Evolutionary conservation across 2,113 vertebrate species (phyloP), one percentile per base, ranked within the genome.

Genomic region (Fulica atra): DNA sequence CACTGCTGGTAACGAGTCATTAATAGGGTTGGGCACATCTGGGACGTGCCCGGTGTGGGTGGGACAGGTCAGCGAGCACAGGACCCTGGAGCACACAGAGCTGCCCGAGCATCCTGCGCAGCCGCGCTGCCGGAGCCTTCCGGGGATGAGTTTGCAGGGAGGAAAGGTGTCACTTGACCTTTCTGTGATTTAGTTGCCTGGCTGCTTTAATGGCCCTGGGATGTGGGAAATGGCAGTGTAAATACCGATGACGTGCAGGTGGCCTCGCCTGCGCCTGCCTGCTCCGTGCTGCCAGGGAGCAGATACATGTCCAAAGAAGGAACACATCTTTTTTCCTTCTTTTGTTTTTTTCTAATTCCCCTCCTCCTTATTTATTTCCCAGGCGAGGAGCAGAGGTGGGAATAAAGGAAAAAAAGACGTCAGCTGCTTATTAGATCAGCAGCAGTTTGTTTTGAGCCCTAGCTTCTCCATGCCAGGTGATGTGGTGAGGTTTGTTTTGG

Each of bases 381-480:
- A 73, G 81, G 56, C 81, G 60, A 86, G 50, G 51, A 89, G 56
- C 71, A 92, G 81, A 92, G 71, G 46, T 89, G 56, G 81, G 56
- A 89, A 86, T 73, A 70, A 63, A 93, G 81, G 88, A 33, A 65
- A 69, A 89, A 60, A 82, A 74, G 51, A 35, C 11, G 10, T 92
- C 88, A 91, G 81, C 81, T 59, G 60, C 50, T 64, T 65, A 36
- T 79, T 89, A 89, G 81, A 53, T 96, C 87, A 94, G 85, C 44
- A 71, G 84, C 48, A 71, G 44, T 26, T 26, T 92, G 80, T 73
- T 95, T 69, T 59, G 85, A 88, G 82, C 48, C 53, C 24, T 31
- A 1, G 33, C 31, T 86, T 36, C 89, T 89, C 79, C 11, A 0
- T 26, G 66, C 61, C n/a, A 24, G 1, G 26, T 74, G 81, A 31